These are phyloP conservation scores for Dicentrarchus labrax DNA, from an alignment of 2,113 vertebrate species.

Conservation along the genomic window DNA sequence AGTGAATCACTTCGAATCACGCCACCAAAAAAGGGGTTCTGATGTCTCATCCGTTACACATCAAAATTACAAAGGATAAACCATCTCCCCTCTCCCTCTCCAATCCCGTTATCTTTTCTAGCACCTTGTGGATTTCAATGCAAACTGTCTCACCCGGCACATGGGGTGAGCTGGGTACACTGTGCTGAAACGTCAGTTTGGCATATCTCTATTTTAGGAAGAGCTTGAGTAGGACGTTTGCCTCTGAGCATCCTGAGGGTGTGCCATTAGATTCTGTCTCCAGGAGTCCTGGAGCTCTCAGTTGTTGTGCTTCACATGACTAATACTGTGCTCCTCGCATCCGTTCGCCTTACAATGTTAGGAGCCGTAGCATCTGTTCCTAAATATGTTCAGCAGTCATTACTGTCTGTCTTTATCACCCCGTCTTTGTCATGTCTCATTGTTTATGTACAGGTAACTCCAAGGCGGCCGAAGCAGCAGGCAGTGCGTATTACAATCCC, in stretches of 20 bases:
- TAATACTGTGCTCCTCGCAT: constrained; percentile 27
- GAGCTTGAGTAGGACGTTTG: constrained; percentile 11
- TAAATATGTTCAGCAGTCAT: constrained; percentile 25
- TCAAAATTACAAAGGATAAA: constrained; percentile 56
- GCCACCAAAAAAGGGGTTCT: constrained; percentile 38
- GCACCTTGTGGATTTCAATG: constrained; percentile 21
- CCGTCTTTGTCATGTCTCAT: constrained; percentile 27
- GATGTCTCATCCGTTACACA: constrained; percentile 59
- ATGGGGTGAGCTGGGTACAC: not conserved
- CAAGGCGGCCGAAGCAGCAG: constrained; percentile 90
- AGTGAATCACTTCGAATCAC: constrained; percentile 69
- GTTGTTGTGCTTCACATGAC: constrained; percentile 29
- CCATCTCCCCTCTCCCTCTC: not conserved
- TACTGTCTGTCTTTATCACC: constrained; percentile 13
- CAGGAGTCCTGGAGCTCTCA: constrained; percentile 48
- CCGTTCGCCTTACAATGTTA: constrained; percentile 12
- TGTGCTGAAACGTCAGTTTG: constrained; percentile 24
- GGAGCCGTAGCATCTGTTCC: constrained; percentile 44
- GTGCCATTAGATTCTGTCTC: constrained; percentile 24
- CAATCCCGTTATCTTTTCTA: not conserved
- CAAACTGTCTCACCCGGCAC: not conserved
- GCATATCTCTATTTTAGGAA: constrained; percentile 10
- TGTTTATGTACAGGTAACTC: constrained; percentile 79
- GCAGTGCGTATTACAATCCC: constrained; percentile 92
- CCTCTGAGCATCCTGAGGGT: constrained; percentile 6